Evolutionary conservation across 2,113 vertebrate species (phyloP).

Genomic region (Laticauda laticaudata): DNA sequence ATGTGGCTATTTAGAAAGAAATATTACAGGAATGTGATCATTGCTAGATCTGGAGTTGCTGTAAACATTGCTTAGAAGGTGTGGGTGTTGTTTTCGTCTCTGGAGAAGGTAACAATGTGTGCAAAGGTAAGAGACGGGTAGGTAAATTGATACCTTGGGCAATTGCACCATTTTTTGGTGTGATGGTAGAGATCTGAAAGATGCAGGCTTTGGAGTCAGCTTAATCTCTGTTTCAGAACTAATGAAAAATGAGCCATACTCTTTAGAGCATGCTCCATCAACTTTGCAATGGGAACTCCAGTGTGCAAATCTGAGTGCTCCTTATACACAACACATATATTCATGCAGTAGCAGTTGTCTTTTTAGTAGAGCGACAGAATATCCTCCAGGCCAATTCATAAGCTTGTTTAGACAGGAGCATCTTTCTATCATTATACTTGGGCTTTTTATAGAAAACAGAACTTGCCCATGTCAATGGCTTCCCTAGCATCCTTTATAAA

Average conservation of each 20-base stretch:
- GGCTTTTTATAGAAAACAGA: not conserved
- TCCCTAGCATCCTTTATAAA: not conserved
- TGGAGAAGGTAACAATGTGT: not conserved
- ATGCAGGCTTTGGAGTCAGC: not conserved
- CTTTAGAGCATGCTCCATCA: not conserved
- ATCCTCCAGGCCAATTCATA: not conserved
- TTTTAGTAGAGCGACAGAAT: not conserved
- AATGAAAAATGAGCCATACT: not conserved
- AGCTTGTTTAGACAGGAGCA: not conserved
- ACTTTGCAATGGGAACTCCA: not conserved
- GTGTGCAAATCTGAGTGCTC: not conserved
- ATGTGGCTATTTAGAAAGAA: not conserved
- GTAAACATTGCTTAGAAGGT: slow-evolving; percentile 5
- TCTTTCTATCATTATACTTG: not conserved
- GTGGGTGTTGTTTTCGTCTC: not conserved
- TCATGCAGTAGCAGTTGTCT: not conserved
- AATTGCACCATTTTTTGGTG: not conserved
- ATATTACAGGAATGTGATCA: not conserved
- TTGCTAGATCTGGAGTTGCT: slow-evolving; percentile 6
- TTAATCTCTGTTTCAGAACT: not conserved
- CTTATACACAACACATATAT: not conserved
- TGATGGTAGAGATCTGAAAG: not conserved
- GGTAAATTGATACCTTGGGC: not conserved
- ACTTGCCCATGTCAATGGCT: not conserved
- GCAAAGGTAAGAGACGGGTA: not conserved